Conservation (phyloP, 2,888 invertebrate species). For the Xestia xanthographa region DNA sequence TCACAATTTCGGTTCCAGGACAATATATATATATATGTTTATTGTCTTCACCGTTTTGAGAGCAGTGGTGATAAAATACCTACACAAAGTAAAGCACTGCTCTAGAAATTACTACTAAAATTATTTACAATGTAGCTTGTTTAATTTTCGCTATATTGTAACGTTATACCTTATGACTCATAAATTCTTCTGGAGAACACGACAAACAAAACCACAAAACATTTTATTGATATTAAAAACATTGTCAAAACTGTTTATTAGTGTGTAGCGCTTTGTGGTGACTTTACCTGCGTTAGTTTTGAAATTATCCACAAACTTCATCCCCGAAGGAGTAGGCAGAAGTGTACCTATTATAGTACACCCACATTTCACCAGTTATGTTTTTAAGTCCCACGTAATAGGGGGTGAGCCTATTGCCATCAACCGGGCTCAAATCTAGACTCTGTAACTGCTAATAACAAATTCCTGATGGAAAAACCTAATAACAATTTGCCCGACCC, state of each 20-base stretch:
- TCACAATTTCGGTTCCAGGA: background rate
- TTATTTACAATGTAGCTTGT: conserved; percentile 3
- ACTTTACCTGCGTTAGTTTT: background rate
- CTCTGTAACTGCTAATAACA: background rate
- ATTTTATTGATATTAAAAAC: conserved; percentile 53
- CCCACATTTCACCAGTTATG: background rate
- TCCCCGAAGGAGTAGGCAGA: too few relatives aligned
- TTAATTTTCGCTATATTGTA: conserved; percentile 3
- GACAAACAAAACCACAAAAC: conserved; percentile 51
- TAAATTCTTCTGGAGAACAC: conserved; percentile 17
- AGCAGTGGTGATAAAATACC: background rate
- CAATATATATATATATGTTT: background rate
- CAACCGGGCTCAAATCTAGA: background rate
- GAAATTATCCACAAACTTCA: background rate
- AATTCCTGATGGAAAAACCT: background rate
- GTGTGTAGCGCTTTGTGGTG: background rate
- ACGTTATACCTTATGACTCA: conserved; percentile 9
- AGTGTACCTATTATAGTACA: background rate
- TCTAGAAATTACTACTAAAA: background rate
- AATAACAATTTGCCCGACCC: background rate
- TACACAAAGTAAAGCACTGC: background rate
- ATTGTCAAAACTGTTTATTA: conserved; percentile 29
- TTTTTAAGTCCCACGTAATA: background rate
- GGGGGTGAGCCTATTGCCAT: background rate
- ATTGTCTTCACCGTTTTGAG: background rate